Percentiles rank a stretch among this genome's conserved stretches.
Conservation (phyloP, 1,140 invertebrate species). For the Pseudomyrmex pallidus region DNA sequence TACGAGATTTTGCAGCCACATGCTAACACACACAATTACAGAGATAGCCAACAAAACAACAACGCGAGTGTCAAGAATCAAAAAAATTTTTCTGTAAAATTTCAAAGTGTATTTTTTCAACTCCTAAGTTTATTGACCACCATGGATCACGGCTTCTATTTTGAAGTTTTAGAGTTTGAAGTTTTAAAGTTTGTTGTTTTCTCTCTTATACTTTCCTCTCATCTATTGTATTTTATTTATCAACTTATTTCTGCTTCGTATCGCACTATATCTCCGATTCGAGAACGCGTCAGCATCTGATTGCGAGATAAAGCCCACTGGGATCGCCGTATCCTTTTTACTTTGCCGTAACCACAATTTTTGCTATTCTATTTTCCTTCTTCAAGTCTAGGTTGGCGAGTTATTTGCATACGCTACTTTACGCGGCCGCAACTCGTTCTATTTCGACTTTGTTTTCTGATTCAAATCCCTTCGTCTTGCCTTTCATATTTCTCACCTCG, state of each 20-base stretch:
- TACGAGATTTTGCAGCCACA: too few species aligned
- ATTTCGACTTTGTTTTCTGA: conserved; percentile 31
- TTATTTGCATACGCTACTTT: conserved; percentile 57
- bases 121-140: too few species aligned
- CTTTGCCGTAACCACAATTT: conserved; percentile 40
- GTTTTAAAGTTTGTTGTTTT: too few species aligned
- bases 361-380: conserved; percentile 57
- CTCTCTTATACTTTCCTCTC: conserved; percentile 7
- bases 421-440: background rate
- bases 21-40: too few species aligned
- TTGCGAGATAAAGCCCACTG: conserved; percentile 37
- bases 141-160: too few species aligned
- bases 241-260: conserved; percentile 46
- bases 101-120: too few species aligned
- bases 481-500: conserved; percentile 52
- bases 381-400: conserved; percentile 10
- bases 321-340: conserved; percentile 44
- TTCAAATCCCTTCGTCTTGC: conserved; percentile 51
- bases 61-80: too few species aligned
- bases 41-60: too few species aligned
- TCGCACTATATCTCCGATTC: conserved; percentile 64
- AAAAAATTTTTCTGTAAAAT: too few species aligned
- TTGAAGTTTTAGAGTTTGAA: too few species aligned
- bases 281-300: conserved; percentile 51
- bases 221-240: conserved; percentile 61